Base-by-base conservation (phyloP, 2,113 vertebrate species). In the Spea multiplicata region DNA sequence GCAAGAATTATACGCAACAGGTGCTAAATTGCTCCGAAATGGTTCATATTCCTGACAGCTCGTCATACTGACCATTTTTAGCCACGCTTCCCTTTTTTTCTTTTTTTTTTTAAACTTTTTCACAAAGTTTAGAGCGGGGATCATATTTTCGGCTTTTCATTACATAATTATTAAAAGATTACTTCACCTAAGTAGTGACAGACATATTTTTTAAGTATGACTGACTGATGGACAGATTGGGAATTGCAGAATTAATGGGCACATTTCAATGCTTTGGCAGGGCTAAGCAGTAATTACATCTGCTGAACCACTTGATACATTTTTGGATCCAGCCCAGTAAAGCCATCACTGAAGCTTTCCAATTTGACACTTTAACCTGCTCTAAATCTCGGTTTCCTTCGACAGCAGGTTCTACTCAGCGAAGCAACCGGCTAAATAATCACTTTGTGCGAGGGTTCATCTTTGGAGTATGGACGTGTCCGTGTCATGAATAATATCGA, bases 201-300 rank as follows among this genome's bases (percentile, higher is more conserved):
- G 90, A 88, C 89, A 92, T 88, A 89, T 92, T 91, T 90, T 91
- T 88, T 89, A 93, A 94, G 88, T 93, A 90, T 93, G 91, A 93
- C 86, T 92, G 92, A 92, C 89, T 90, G 89, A 92, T 90, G 84
- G 87, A 92, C 88, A 91, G 87, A 87, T 86, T 91, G 90, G 86
- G 86, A 91, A 89, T 92, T 92, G 84, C 84, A 87, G 85, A 91
- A 89, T 90, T 92, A 92, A 92, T 93, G 89, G 88, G 83, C 86
- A 89, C 74, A 85, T 90, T 90, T 90, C 84, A 90, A 86, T 88
- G 87, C 78, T 84, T 91, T 93, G 92, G 90, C 90, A 93, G 87
- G 81, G 79, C 85, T 88, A 82, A 78, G 78, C 87, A 88, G 88
- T 93, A 94, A 93, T 93, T 93, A 91, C 83, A 87, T 89, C 85